Conservation (phyloP, 2,113 vertebrate genomes). For the Tichodroma muraria region DNA sequence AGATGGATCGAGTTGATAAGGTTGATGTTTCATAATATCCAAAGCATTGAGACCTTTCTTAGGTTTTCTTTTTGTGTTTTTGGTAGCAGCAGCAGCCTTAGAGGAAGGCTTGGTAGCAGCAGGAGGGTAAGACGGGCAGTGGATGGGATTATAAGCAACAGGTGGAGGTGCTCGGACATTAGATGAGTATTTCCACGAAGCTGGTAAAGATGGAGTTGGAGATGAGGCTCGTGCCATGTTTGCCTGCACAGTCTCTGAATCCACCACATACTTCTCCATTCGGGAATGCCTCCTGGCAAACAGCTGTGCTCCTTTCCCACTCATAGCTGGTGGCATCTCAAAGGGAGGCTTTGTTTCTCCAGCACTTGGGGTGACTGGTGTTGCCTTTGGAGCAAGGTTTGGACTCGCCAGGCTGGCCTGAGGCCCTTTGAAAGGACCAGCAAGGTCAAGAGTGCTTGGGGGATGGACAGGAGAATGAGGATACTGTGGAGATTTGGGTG, state of each 20-base stretch:
- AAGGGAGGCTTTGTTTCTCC: constrained; percentile 71
- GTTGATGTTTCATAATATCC: constrained; percentile 97
- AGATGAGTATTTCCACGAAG: constrained; percentile 91
- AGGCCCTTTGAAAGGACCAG: constrained; percentile 74
- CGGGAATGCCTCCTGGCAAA: constrained; percentile 95
- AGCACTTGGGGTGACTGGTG: constrained; percentile 70
- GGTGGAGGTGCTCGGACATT: constrained; percentile 92
- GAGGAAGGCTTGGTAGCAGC: constrained; percentile 80
- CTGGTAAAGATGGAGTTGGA: constrained; percentile 86
- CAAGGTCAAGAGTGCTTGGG: constrained; percentile 60
- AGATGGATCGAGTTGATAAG: constrained; percentile 90
- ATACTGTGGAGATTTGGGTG: constrained; percentile 68
- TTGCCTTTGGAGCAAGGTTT: constrained; percentile 64
- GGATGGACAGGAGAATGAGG: constrained; percentile 70
- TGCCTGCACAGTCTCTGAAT: constrained; percentile 90
- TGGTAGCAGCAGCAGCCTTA: constrained; percentile 56
- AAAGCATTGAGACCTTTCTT: constrained; percentile 88
- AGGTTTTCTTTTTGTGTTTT: constrained; percentile 72
- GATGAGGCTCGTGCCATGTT: constrained; percentile 82
- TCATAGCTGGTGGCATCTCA: constrained; percentile 84
- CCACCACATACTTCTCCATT: constrained; percentile 97
- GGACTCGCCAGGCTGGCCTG: constrained; percentile 71
- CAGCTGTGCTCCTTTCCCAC: constrained; percentile 91
- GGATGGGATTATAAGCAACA: constrained; percentile 90
- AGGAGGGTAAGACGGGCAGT: constrained; percentile 87